phyloP scores from a whole-genome alignment of 2,113 vertebrate species.

The Mirounga angustirostris region DNA sequence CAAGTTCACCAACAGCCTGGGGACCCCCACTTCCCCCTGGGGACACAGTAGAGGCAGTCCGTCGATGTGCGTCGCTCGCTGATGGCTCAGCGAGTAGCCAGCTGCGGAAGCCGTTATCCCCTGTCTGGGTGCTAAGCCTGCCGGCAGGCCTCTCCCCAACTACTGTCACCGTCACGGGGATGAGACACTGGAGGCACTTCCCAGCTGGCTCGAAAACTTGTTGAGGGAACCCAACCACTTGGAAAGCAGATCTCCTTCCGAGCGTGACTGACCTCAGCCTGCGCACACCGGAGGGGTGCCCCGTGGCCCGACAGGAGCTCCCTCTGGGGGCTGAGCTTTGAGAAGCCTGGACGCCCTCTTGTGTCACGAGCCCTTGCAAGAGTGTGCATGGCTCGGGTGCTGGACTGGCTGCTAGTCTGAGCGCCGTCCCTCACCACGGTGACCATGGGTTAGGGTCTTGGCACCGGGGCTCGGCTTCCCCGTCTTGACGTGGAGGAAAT shows the following conservation, averaged over 20 bases:
- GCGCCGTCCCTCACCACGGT: neutral
- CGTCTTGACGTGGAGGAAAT: neutral
- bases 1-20: neutral
- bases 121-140: neutral
- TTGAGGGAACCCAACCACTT: neutral
- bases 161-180: rapidly evolving
- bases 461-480: neutral
- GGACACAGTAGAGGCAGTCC: neutral
- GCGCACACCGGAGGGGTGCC: neutral
- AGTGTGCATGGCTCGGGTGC: rapidly evolving
- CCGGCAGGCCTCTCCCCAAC: neutral
- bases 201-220: neutral
- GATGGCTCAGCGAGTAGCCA: neutral
- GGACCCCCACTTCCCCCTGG: neutral
- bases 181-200: neutral
- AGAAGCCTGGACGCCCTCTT: neutral
- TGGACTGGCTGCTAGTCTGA: neutral
- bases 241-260: neutral
- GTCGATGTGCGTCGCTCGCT: neutral
- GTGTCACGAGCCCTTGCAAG: rapidly evolving
- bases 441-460: too few relatives aligned
- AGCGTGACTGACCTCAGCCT: neutral
- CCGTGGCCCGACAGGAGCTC: neutral
- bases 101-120: neutral
- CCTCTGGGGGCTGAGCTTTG: neutral